A percentile compares a stretch with the other conserved stretches of the same genome.
Evolutionary conservation across 2,113 vertebrate species (phyloP).

Genomic region (Vicugna pacos): DNA sequence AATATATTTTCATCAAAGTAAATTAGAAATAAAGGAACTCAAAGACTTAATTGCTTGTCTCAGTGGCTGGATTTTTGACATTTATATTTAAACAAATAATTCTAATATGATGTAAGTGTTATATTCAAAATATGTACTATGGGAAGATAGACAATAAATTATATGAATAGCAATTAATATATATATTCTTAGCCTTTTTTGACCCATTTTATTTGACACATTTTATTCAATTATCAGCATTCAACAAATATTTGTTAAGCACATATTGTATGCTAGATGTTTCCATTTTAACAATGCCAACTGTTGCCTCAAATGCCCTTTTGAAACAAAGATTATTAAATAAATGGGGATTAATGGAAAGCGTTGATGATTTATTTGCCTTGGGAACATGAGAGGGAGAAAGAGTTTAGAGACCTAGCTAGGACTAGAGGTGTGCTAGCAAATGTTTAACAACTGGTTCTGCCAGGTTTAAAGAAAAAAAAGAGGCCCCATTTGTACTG

Average conservation of each 20-base stretch:
- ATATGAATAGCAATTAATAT: background rate
- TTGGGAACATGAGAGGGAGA: background rate
- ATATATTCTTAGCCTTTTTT: background rate
- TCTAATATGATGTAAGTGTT: background rate
- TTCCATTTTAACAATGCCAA: background rate
- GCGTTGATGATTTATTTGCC: background rate
- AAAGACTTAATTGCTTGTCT: background rate
- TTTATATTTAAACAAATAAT: slow-evolving; percentile 53
- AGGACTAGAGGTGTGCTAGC: background rate
- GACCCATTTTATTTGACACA: background rate
- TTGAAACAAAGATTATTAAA: background rate
- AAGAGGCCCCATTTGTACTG: background rate
- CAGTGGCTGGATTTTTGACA: background rate
- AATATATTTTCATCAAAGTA: background rate
- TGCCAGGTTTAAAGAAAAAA: background rate
- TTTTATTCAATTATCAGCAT: background rate
- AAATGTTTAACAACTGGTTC: background rate
- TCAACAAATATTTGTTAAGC: background rate
- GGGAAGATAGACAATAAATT: background rate
- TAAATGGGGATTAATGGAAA: background rate
- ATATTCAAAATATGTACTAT: background rate
- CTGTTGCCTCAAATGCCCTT: background rate
- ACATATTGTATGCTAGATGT: background rate
- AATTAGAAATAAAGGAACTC: background rate
- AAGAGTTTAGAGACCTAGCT: background rate